phyloP scores from a whole-genome alignment of 2,797 vertebrate genomes.

The Micrastur ruficollis region DNA sequence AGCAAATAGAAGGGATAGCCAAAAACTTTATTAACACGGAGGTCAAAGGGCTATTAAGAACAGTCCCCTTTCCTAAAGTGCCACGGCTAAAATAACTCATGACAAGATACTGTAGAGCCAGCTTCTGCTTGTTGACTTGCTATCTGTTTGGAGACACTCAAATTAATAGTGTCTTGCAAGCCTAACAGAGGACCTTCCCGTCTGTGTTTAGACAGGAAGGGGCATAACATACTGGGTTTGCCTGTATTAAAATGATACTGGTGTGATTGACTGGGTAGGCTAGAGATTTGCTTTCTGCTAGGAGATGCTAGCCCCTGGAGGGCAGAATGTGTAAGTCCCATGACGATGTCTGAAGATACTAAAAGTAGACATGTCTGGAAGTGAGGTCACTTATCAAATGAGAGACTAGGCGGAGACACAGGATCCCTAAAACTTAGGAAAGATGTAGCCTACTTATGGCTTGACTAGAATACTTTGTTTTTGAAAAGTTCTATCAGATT shows the following conservation, averaged over 20 bases:
- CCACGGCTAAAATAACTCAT: not conserved
- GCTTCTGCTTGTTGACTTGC: not conserved
- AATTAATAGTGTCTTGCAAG: not conserved
- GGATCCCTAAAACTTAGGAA: not conserved
- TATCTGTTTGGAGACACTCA: not conserved
- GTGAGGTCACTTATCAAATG: not conserved
- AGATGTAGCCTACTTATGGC: not conserved
- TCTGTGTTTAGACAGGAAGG: not conserved
- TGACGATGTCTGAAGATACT: not conserved
- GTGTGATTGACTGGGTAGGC: not conserved
- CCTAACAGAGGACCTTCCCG: rapidly evolving
- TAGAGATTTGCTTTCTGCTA: not conserved
- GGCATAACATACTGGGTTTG: not conserved
- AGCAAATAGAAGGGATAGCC: not conserved
- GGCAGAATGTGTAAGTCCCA: not conserved
- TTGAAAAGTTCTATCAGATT: not conserved
- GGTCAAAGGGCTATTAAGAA: not conserved
- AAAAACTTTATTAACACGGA: not conserved
- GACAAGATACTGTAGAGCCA: not conserved
- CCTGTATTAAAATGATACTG: not conserved
- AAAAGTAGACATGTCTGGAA: not conserved
- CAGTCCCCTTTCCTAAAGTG: not conserved
- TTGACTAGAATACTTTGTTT: not conserved
- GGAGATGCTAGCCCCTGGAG: no score
- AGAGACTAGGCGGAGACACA: not conserved